Conservation (phyloP, 2,888 invertebrate species). For the Ctena decussata region DNA sequence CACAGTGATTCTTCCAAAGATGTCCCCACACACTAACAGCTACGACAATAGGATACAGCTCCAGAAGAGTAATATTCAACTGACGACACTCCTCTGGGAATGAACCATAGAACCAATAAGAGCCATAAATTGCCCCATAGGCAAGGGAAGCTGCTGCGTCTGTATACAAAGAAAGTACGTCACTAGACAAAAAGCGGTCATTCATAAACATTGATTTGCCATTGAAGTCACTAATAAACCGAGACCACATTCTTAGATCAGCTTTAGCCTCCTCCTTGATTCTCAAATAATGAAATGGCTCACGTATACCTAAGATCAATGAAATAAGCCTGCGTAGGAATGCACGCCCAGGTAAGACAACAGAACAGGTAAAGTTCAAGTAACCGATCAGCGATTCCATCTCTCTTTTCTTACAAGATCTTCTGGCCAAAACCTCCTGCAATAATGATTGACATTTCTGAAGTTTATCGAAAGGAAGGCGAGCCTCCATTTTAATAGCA, state of each 20-base stretch:
- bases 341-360: slow-evolving; percentile 17
- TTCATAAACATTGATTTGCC: neutral
- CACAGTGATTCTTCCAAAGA: neutral
- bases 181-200: neutral
- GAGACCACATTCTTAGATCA: neutral
- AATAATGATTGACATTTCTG: neutral
- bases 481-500: neutral
- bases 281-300: neutral
- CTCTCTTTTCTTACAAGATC: neutral
- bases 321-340: neutral
- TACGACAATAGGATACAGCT: neutral
- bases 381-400: too few species aligned
- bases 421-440: neutral
- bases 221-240: neutral
- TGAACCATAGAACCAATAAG: neutral
- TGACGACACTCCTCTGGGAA: neutral
- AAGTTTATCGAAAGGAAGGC: slow-evolving; percentile 21
- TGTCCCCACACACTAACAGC: neutral
- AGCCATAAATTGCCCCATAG: neutral
- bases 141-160: neutral
- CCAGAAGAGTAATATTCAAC: neutral
- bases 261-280: neutral
- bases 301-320: too few species aligned
- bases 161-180: neutral
- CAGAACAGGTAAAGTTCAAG: slow-evolving; percentile 21